Conservation (phyloP, 2,888 invertebrate genomes). For the Neuroscelio doddi region DNA sequence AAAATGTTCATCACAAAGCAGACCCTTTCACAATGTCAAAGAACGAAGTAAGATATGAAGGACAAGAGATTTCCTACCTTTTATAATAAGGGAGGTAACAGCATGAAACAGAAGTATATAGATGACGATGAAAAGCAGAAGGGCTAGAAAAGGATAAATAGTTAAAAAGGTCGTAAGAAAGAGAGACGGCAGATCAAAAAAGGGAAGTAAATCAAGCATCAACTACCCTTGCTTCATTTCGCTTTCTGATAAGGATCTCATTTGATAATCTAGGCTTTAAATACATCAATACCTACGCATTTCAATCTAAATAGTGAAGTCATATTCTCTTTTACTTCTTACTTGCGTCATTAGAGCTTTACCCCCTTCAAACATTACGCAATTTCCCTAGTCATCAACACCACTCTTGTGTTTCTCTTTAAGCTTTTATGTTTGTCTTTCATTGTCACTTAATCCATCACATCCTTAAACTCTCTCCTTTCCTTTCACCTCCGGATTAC, state of each 20-base stretch:
- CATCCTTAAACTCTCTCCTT: too few species aligned
- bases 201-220: conserved; percentile 41
- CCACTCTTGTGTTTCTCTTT: conserved; percentile 32
- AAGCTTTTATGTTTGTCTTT: too few species aligned
- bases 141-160: conserved; percentile 13
- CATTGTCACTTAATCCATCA: too few species aligned
- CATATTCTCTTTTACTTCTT: conserved; percentile 62
- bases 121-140: too few species aligned
- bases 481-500: conserved; percentile 24
- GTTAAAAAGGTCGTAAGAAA: conserved; percentile 21
- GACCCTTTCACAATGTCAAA: too few species aligned
- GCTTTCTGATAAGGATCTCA: conserved; percentile 73
- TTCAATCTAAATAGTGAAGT: conserved; percentile 72
- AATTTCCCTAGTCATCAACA: conserved; percentile 38
- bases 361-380: conserved; percentile 34
- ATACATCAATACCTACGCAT: conserved; percentile 72
- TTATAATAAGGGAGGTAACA: too few species aligned
- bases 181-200: conserved; percentile 24
- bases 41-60: too few species aligned
- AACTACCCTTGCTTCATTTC: conserved; percentile 68
- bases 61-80: too few species aligned
- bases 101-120: background rate
- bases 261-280: conserved; percentile 73
- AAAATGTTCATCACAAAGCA: too few species aligned
- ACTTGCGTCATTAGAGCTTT: conserved; percentile 70